Conservation (phyloP, 2,888 invertebrate genomes). For the Parapristionchus giblindavisi region DNA sequence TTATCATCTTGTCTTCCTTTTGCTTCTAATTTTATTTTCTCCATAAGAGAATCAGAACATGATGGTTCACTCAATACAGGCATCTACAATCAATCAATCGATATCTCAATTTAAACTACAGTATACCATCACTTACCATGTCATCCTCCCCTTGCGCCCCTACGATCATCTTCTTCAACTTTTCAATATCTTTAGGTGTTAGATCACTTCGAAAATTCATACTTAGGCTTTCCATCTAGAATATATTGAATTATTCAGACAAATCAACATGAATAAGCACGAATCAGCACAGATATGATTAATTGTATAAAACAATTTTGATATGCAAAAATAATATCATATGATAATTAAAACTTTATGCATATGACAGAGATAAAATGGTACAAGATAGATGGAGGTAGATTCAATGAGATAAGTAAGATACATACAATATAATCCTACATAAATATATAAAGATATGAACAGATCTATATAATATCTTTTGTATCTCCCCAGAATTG, state of each 20-base stretch:
- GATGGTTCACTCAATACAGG: constrained; percentile 6
- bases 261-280: too few relatives aligned
- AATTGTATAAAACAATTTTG: too few relatives aligned
- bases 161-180: constrained; percentile 1
- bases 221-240: constrained; percentile 17
- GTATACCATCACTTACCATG: not conserved
- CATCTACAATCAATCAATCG: not conserved
- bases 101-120: not conserved
- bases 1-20: not conserved
- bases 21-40: constrained; percentile 4
- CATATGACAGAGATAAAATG: too few relatives aligned
- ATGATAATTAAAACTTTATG: too few relatives aligned
- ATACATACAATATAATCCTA: not conserved
- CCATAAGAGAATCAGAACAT: not conserved
- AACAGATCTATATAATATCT: constrained; percentile 19
- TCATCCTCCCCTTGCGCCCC: not conserved
- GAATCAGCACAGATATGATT: too few relatives aligned
- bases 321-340: too few relatives aligned
- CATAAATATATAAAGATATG: not conserved
- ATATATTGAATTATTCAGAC: not conserved
- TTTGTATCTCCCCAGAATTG: constrained; percentile 34
- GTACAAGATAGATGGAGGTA: constrained; percentile 9
- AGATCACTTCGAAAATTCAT: not conserved
- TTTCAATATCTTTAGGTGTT: constrained; percentile 9
- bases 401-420: not conserved